Evolutionary conservation across 2,113 vertebrate species (phyloP).

Genomic region (Scomber colias): DNA sequence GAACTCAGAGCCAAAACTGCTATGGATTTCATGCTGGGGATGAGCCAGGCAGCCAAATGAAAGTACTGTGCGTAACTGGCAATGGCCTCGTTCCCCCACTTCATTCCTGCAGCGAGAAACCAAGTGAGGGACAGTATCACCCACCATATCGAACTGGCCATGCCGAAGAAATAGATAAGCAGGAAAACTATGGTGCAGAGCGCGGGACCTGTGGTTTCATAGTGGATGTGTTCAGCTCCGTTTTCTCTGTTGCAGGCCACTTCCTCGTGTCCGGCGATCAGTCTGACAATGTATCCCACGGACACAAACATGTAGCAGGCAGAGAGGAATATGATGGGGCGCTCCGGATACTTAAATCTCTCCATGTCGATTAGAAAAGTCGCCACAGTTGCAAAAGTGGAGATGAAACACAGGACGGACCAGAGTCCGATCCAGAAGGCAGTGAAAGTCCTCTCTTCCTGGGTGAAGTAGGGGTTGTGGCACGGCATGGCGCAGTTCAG

Average conservation of each 20-base stretch:
- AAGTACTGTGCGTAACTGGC: slow-evolving; percentile 95
- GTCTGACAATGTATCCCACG: slow-evolving; percentile 89
- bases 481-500: slow-evolving; percentile 92
- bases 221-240: slow-evolving; percentile 86
- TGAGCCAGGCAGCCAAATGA: slow-evolving; percentile 95
- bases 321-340: slow-evolving; percentile 95
- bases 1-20: slow-evolving; percentile 93
- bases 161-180: slow-evolving; percentile 93
- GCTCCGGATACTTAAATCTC: slow-evolving; percentile 93
- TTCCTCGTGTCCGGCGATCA: slow-evolving; percentile 91
- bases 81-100: slow-evolving; percentile 94
- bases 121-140: slow-evolving; percentile 93
- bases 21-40: slow-evolving; percentile 94
- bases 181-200: slow-evolving; percentile 95
- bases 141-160: slow-evolving; percentile 95
- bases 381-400: slow-evolving; percentile 92
- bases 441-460: slow-evolving; percentile 91
- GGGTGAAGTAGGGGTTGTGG: slow-evolving; percentile 92
- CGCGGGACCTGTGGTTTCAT: slow-evolving; percentile 92
- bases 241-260: slow-evolving; percentile 89
- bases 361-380: slow-evolving; percentile 95
- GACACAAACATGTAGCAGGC: slow-evolving; percentile 95
- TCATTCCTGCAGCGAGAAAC: slow-evolving; percentile 93
- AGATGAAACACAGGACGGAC: slow-evolving; percentile 93
- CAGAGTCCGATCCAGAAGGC: slow-evolving; percentile 94